Evolutionary conservation across 2,797 vertebrate species (phyloP).

Genomic region (Melanotaenia pygmaea): DNA sequence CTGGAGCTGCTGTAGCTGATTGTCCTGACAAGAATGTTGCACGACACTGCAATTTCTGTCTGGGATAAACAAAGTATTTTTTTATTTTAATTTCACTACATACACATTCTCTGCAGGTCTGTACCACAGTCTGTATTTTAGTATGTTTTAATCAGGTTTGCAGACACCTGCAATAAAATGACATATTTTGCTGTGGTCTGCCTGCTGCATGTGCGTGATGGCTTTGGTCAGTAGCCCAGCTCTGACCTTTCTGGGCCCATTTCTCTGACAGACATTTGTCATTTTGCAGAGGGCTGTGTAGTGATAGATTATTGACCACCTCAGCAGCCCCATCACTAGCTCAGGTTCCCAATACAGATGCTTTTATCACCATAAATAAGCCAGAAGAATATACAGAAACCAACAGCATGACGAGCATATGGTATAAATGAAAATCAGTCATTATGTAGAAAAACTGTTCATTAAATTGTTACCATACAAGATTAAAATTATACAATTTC

Average conservation of each 20-base stretch:
- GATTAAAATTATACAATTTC: neutral
- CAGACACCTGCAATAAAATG: slow-evolving; percentile 27
- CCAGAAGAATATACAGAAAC: slow-evolving; percentile 31
- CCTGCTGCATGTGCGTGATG: slow-evolving; percentile 22
- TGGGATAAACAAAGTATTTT: neutral
- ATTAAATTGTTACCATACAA: neutral
- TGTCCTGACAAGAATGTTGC: too few species aligned
- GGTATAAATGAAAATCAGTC: slow-evolving; percentile 29
- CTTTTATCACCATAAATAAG: slow-evolving; percentile 62
- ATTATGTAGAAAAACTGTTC: neutral
- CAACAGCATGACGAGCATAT: slow-evolving; percentile 29
- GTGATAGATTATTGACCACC: slow-evolving; percentile 89
- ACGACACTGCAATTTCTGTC: too few species aligned
- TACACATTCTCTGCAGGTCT: neutral
- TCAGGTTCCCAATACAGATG: slow-evolving; percentile 61
- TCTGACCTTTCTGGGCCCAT: slow-evolving; percentile 83
- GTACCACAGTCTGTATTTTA: slow-evolving; percentile 18
- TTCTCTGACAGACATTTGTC: slow-evolving; percentile 88
- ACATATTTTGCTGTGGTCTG: slow-evolving; percentile 22
- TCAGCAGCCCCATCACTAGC: slow-evolving; percentile 80
- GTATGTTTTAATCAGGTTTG: neutral
- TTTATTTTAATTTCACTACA: neutral
- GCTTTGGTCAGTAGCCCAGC: slow-evolving; percentile 79
- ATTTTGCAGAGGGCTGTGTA: slow-evolving; percentile 79
- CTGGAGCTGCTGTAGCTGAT: too few species aligned